phyloP scores from a whole-genome alignment of 2,113 vertebrate genomes.

The Python bivittatus region DNA sequence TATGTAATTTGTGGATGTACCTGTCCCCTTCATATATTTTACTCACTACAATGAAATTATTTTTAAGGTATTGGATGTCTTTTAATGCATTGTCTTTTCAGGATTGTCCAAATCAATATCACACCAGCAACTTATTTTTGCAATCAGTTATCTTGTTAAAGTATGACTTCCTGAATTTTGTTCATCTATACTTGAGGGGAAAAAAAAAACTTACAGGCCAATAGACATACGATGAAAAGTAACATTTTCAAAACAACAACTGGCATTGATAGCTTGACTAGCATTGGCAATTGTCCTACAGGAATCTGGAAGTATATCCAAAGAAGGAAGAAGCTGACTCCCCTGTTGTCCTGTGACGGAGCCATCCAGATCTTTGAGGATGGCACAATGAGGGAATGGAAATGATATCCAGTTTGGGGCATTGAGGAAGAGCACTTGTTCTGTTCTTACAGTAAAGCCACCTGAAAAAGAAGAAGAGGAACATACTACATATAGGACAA shows the following conservation, averaged over 20 bases:
- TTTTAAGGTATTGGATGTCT: not conserved
- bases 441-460: constrained; percentile 72
- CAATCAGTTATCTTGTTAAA: not conserved
- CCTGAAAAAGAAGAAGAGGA: constrained; percentile 55
- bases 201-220: constrained; percentile 70
- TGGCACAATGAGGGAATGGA: constrained; percentile 73
- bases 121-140: not conserved
- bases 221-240: constrained; percentile 74
- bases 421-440: constrained; percentile 60
- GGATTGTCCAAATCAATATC: not conserved
- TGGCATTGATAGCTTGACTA: constrained; percentile 57
- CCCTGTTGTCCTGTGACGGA: constrained; percentile 64
- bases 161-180: not conserved
- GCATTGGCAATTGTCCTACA: constrained; percentile 61
- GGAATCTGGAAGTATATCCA: constrained; percentile 57
- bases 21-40: not conserved
- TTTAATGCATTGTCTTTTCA: not conserved
- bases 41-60: not conserved
- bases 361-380: constrained; percentile 74
- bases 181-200: not conserved
- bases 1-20: not conserved
- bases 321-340: constrained; percentile 63
- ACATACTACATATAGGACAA: not conserved
- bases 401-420: constrained; percentile 71
- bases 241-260: constrained; percentile 61